phyloP scores from a whole-genome alignment of 1,140 invertebrate species.

The Pseudomyrmex sp. region DNA sequence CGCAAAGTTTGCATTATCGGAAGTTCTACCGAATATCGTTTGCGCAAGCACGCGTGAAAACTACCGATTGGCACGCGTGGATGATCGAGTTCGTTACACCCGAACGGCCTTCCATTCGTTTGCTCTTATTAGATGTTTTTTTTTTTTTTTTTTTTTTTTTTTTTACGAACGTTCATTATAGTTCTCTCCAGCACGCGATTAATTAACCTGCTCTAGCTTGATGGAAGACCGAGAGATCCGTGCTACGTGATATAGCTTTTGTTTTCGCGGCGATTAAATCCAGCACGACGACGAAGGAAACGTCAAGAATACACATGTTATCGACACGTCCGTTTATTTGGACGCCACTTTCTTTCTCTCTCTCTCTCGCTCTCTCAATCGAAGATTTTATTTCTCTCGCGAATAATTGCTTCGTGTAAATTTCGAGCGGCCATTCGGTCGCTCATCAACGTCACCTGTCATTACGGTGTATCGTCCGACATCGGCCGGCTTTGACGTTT shows the following conservation, averaged over 20 bases:
- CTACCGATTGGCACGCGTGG: conserved; percentile 25
- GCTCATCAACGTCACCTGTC: conserved; percentile 59
- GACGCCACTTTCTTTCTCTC: not conserved
- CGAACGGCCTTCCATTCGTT: conserved; percentile 25
- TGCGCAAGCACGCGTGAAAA: conserved; percentile 1
- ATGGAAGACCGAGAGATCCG: conserved; percentile 34
- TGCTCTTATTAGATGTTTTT: conserved; percentile 38
- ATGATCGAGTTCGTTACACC: conserved; percentile 42
- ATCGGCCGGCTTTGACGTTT: conserved; percentile 48
- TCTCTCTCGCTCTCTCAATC: not conserved
- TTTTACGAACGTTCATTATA: conserved; percentile 13
- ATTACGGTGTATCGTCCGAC: conserved; percentile 46
- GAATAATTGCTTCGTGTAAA: conserved; percentile 60
- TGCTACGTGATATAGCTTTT: conserved; percentile 21
- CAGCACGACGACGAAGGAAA: conserved; percentile 49
- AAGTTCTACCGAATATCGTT: not conserved
- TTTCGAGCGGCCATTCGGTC: conserved; percentile 52
- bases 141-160: not conserved
- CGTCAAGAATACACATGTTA: conserved; percentile 45
- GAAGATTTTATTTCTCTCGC: conserved; percentile 58
- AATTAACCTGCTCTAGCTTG: conserved; percentile 43
- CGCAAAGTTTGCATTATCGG: too few species aligned
- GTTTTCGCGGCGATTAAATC: conserved; percentile 49
- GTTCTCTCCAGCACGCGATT: not conserved
- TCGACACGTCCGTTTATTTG: conserved; percentile 52